Base-by-base conservation (phyloP, 53 echinoderm and acorn worm genomes). In the Temnopleurus reevesii region DNA sequence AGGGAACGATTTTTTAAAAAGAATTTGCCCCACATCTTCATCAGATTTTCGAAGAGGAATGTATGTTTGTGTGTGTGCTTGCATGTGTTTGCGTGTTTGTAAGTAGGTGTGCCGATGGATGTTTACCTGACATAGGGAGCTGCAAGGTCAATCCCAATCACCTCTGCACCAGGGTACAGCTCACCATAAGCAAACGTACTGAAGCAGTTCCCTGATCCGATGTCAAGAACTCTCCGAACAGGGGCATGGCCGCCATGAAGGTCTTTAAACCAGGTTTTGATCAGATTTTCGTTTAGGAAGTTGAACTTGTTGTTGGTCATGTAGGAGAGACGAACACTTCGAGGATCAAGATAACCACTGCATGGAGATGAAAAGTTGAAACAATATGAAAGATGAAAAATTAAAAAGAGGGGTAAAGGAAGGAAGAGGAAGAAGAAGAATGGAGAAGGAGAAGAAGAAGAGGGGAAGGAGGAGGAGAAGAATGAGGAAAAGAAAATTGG, bases 241-340 rank as follows among this genome's bases (percentile, higher is more conserved):
- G 94, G 94, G 9, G 41, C 38, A 12, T 82, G 93, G 19, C 55
- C 54, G n/a, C 86, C 86, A 33, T 94, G 94, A 8, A 94, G 76
- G 56, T 92, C 81, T 44, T 65, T 38, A 9, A 94, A 45, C 94
- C 94, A 94, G 1, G 89, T 84, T 29, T 33, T 53, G 2, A 94
- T 19, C 36, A 38, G 92, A 1, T 54, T 54, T 45, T 89, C 90
- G 31, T 86, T 77, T 86, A 81, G 65, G 56, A 94, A 94, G 90
- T 94, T 94, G 90, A 89, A 94, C 58, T 94, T 94, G 61, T 91
- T 91, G 41, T 90, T 44, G 43, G 90, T 90, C 77, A 89, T 91
- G 82, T 92, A 94, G 19, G 91, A 94, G 86, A 91, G 89, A 18
- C 94, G 89, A 5, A 90, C 91, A 15, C 89, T 91, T 30, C 53